Evolutionary conservation across 92 coral and sea anemone genomes (phyloP).

Genomic region (Palythoa grandiflora): DNA sequence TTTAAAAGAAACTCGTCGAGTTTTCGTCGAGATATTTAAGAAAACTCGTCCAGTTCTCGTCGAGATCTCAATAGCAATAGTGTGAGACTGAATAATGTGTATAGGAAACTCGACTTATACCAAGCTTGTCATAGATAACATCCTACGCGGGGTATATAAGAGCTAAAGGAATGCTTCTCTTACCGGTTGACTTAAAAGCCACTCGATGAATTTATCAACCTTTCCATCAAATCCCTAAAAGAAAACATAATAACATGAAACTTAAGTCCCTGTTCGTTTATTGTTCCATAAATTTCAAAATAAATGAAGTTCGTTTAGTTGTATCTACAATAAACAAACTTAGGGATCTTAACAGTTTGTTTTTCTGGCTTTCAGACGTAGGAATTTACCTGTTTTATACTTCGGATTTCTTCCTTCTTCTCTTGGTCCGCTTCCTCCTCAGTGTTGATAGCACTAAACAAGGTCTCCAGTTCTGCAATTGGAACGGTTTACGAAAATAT

Average conservation of each 20-base stretch:
- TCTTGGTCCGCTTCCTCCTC: constrained; percentile 76
- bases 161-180: constrained; percentile 34
- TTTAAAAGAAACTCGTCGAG: too few relatives aligned
- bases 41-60: too few relatives aligned
- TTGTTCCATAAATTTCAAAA: too few relatives aligned
- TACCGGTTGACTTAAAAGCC: constrained; percentile 96
- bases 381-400: constrained; percentile 54
- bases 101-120: too few relatives aligned
- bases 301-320: too few relatives aligned
- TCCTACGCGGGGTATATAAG: too few relatives aligned
- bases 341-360: too few relatives aligned
- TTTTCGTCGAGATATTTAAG: too few relatives aligned
- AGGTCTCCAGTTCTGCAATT: constrained; percentile 83
- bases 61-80: too few relatives aligned
- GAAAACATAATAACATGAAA: neutral
- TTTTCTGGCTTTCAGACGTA: neutral
- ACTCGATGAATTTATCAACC: constrained; percentile 85
- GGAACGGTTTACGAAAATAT: neutral
- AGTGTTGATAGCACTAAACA: constrained; percentile 88
- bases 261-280: neutral
- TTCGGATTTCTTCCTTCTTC: constrained; percentile 81
- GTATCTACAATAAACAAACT: too few relatives aligned
- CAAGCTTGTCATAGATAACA: too few relatives aligned
- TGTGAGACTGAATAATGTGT: too few relatives aligned
- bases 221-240: constrained; percentile 84